Evolutionary conservation across 2,797 vertebrate species (phyloP).

Genomic region (Typhlichthys eigenmanni): DNA sequence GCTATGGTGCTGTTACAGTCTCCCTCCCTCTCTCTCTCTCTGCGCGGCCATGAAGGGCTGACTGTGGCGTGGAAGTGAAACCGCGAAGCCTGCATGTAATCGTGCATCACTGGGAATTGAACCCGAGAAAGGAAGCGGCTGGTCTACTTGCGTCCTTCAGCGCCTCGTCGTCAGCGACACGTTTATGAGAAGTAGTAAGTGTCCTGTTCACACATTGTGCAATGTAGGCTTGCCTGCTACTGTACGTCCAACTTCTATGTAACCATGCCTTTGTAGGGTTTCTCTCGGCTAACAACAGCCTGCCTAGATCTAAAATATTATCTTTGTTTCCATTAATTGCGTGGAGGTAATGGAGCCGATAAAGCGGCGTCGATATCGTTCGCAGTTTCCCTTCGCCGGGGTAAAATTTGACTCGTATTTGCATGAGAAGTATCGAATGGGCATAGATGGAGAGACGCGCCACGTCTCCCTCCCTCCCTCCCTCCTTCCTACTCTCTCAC

Average conservation of each 20-base stretch:
- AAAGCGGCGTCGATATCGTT: conserved; percentile 54
- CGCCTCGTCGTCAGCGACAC: no score
- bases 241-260: no score
- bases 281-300: not conserved
- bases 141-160: no score
- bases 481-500: no score
- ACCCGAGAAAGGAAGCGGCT: not conserved
- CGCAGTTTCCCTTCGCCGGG: conserved; percentile 30
- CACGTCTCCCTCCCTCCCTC: no score
- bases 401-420: conserved; percentile 77
- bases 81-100: not conserved
- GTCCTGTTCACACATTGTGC: no score
- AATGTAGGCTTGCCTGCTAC: no score
- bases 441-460: conserved; percentile 19
- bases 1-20: conserved; percentile 75
- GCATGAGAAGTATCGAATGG: conserved; percentile 60
- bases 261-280: no score
- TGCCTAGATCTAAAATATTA: not conserved
- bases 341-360: conserved; percentile 14
- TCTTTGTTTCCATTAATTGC: not conserved
- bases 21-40: conserved; percentile 32
- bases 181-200: no score
- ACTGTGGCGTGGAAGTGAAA: conserved; percentile 33
- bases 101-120: conserved; percentile 5
- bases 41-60: conserved; percentile 35